phyloP scores from a whole-genome alignment of 2,797 vertebrate species.

The Eupleurogrammus muticus region DNA sequence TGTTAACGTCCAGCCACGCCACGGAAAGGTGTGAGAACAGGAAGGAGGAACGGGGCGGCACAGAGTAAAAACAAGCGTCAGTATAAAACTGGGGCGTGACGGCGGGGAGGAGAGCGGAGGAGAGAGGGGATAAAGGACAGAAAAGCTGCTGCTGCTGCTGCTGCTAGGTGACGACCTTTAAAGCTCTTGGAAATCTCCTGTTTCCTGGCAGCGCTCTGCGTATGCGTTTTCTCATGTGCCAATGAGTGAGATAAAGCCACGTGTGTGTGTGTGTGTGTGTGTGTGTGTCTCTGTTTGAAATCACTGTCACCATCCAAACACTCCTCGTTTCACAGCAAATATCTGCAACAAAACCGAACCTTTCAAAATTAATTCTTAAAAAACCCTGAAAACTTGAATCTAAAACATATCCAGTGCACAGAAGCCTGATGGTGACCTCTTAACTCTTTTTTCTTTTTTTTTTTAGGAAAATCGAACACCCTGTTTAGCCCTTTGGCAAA shows the following conservation, averaged over 20 bases:
- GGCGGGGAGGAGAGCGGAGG: constrained; percentile 29
- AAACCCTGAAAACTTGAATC: constrained; percentile 1
- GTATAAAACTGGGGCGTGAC: constrained; percentile 15
- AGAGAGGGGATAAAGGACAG: constrained; percentile 40
- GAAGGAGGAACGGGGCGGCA: not conserved
- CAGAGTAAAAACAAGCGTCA: not conserved
- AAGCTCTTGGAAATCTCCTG: constrained; percentile 56
- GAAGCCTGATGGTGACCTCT: constrained; percentile 12
- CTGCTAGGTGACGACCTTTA: constrained; percentile 64
- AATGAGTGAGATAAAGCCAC: constrained; percentile 11
- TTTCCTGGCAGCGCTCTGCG: constrained; percentile 41
- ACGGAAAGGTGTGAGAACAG: constrained; percentile 1
- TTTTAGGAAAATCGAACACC: constrained; percentile 1
- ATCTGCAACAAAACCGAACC: constrained; percentile 6
- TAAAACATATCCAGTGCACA: constrained; percentile 19
- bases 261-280: not conserved
- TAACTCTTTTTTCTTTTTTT: constrained; percentile 6
- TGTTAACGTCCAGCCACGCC: constrained; percentile 10
- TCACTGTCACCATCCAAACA: constrained; percentile 18
- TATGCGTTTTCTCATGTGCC: constrained; percentile 9
- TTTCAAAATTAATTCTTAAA: not conserved
- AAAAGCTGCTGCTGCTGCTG: constrained; percentile 35
- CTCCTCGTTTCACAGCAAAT: constrained; percentile 28
- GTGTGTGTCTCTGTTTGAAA: constrained; percentile 5
- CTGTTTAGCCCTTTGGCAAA: constrained; percentile 32